These are phyloP conservation scores for Rhinogobio ventralis DNA, from an alignment of 2,797 vertebrate species.

Conservation along the genomic window DNA sequence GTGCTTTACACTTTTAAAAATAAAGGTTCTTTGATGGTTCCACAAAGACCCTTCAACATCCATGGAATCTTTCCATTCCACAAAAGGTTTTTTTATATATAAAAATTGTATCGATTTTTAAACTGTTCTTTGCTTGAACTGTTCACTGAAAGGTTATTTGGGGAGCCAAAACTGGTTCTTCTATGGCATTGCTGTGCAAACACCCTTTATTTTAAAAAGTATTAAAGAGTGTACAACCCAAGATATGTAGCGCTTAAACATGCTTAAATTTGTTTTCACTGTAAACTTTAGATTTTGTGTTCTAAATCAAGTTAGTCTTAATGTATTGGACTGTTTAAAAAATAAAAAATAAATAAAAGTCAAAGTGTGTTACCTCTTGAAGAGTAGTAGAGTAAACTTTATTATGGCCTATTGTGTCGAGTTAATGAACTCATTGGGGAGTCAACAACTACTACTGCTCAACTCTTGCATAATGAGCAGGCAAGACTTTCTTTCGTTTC, in stretches of 20 bases:
- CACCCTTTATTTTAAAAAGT: not conserved
- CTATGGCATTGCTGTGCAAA: not conserved
- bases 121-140: no score
- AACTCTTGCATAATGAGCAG: constrained; percentile 34
- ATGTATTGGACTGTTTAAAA: not conserved
- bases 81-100: not conserved
- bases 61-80: not conserved
- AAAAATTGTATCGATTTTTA: no score
- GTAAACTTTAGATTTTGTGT: not conserved
- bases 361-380: not conserved
- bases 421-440: constrained; percentile 48
- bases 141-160: not conserved
- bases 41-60: not conserved
- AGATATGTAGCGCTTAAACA: not conserved
- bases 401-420: constrained; percentile 29
- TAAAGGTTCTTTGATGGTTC: no score
- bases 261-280: not conserved
- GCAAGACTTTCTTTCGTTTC: constrained; percentile 10
- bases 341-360: not conserved
- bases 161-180: not conserved
- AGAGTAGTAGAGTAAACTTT: constrained; percentile 41
- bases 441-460: not conserved
- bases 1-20: no score
- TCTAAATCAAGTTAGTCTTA: not conserved
- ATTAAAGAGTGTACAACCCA: not conserved